phyloP scores from a whole-genome alignment of 2,888 invertebrate species.

The Phyllotreta cruciferae region DNA sequence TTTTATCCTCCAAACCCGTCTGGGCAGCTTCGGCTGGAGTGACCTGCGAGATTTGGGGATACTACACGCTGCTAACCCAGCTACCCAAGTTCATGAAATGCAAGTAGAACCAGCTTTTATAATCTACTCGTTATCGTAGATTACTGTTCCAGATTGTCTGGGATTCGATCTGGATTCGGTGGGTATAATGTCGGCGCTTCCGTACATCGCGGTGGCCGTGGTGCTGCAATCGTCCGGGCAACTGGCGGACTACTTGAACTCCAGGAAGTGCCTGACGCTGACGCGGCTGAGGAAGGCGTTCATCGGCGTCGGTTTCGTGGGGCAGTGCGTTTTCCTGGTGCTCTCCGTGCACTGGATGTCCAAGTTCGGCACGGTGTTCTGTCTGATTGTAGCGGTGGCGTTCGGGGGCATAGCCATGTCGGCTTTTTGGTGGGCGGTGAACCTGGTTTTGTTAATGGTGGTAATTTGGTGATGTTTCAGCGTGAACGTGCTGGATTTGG shows the following conservation, averaged over 20 bases:
- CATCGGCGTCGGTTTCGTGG: slow-evolving; percentile 75
- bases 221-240: slow-evolving; percentile 81
- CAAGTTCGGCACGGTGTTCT: slow-evolving; percentile 54
- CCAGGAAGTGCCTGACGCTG: slow-evolving; percentile 69
- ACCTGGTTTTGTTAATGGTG: background rate
- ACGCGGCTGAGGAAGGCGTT: slow-evolving; percentile 74
- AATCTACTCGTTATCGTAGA: background rate
- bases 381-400: slow-evolving; percentile 39
- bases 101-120: slow-evolving; percentile 11
- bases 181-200: slow-evolving; percentile 84
- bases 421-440: slow-evolving; percentile 36
- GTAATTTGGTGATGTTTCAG: slow-evolving; percentile 30
- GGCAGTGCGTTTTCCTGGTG: slow-evolving; percentile 86
- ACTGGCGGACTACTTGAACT: slow-evolving; percentile 79
- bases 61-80: slow-evolving; percentile 71
- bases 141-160: slow-evolving; percentile 68
- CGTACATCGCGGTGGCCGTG: slow-evolving; percentile 87
- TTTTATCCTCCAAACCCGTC: slow-evolving; percentile 77
- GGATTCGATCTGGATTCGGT: slow-evolving; percentile 77
- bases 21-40: slow-evolving; percentile 86
- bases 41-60: slow-evolving; percentile 91
- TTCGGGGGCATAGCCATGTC: slow-evolving; percentile 39
- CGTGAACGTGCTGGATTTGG: slow-evolving; percentile 45
- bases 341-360: slow-evolving; percentile 76
- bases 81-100: slow-evolving; percentile 38